Conservation (phyloP, 2,113 vertebrate species). For the Heterochromis multidens region DNA sequence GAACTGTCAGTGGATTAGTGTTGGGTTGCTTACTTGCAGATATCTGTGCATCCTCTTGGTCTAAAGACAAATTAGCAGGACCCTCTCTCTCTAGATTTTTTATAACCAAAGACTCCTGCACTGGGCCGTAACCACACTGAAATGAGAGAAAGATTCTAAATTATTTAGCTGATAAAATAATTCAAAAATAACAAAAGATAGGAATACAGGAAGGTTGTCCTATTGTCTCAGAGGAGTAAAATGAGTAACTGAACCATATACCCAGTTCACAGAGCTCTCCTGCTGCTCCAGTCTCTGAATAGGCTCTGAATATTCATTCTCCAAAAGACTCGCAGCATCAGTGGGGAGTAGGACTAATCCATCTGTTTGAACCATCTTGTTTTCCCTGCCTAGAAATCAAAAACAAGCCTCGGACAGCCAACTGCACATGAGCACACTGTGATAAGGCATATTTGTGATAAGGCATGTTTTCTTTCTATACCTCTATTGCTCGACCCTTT, state of each 20-base stretch:
- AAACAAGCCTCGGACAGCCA: background rate
- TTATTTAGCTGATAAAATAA: background rate
- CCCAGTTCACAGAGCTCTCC: background rate
- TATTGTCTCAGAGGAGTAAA: background rate
- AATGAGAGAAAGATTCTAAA: background rate
- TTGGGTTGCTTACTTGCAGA: background rate
- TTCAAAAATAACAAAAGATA: background rate
- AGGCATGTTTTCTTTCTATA: background rate
- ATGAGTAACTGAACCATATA: background rate
- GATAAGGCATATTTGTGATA: background rate
- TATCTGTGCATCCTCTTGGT: background rate
- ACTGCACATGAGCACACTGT: background rate
- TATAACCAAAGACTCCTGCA: background rate
- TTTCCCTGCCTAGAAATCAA: conserved; percentile 32
- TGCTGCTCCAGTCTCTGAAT: background rate
- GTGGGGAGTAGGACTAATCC: background rate
- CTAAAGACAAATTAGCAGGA: background rate
- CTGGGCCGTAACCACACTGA: background rate
- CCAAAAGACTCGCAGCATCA: background rate
- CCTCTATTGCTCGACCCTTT: conserved; percentile 41
- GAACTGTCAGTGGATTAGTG: background rate
- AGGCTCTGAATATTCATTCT: background rate
- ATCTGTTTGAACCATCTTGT: conserved; percentile 54
- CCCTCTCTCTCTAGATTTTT: background rate
- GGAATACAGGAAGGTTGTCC: background rate